Conservation (phyloP, 2,888 invertebrate species). For the Cephus nigrinus region DNA sequence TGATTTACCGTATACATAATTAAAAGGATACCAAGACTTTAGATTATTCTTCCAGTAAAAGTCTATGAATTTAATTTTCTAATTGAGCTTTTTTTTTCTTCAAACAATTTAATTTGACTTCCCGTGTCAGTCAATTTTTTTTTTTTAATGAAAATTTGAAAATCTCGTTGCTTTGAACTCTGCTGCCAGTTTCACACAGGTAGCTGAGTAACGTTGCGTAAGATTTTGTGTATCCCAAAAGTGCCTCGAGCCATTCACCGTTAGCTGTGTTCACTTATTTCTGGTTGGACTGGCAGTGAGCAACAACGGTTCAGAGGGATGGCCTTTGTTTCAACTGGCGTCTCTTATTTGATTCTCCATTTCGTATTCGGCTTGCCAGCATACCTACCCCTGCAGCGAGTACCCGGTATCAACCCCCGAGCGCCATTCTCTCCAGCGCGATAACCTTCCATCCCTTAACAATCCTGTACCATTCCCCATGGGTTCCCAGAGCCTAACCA, state of each 20-base stretch:
- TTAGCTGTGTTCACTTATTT: background rate
- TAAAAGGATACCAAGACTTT: background rate
- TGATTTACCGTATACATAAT: background rate
- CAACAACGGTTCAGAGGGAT: background rate
- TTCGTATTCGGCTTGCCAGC: background rate
- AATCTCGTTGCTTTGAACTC: background rate
- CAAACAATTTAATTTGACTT: background rate
- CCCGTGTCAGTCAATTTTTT: background rate
- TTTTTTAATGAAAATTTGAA: background rate
- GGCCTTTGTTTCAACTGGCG: slow-evolving; percentile 5
- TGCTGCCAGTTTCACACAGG: background rate
- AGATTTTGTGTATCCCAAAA: background rate
- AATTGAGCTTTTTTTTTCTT: background rate
- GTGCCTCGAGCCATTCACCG: background rate
- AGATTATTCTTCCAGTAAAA: background rate
- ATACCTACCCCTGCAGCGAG: background rate
- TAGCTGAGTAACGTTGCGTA: background rate
- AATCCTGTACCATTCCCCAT: background rate
- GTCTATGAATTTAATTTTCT: background rate
- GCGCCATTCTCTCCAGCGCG: background rate
- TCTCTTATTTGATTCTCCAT: slow-evolving; percentile 10
- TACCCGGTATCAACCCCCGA: background rate
- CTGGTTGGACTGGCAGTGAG: background rate
- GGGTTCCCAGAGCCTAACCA: background rate
- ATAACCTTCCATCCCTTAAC: background rate